Percentiles rank a stretch among this genome's conserved stretches.
Conservation (phyloP, 1,140 invertebrate genomes). For the Portunus trituberculatus region DNA sequence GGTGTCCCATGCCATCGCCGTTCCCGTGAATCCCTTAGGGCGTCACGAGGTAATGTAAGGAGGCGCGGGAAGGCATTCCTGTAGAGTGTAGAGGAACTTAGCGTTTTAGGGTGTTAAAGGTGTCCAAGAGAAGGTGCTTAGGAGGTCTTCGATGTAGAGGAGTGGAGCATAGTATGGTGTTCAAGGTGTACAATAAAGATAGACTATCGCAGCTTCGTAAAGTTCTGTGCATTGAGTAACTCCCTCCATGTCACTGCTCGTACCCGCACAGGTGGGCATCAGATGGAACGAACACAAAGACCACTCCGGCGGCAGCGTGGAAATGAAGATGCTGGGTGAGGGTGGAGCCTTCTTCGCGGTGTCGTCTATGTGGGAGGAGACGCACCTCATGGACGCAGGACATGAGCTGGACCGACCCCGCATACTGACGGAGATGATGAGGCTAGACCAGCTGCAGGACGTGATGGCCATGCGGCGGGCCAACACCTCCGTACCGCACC, state of each 20-base stretch:
- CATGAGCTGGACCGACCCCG: constrained; percentile 80
- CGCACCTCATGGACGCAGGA: constrained; percentile 80
- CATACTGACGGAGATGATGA: constrained; percentile 77
- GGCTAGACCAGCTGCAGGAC: constrained; percentile 62
- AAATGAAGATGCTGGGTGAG: constrained; percentile 79
- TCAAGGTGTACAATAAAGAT: too few relatives aligned
- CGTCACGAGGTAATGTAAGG: constrained; percentile 78
- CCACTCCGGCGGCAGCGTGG: constrained; percentile 80
- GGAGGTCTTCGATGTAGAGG: not conserved
- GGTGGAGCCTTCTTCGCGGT: constrained; percentile 80
- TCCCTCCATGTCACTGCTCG: not conserved
- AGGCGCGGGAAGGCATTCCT: not conserved
- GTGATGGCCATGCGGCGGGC: not conserved
- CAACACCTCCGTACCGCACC: constrained; percentile 55
- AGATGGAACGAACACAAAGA: constrained; percentile 81
- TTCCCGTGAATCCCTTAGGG: constrained; percentile 83
- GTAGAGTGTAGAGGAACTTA: not conserved
- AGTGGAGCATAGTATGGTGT: too few relatives aligned
- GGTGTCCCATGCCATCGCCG: constrained; percentile 83
- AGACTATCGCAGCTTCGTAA: too few relatives aligned
- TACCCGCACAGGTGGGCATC: constrained; percentile 77
- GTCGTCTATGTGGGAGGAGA: constrained; percentile 79
- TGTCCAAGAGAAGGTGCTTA: not conserved
- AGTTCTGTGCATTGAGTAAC: not conserved
- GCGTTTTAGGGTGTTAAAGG: too few relatives aligned